Percentiles rank a stretch among this genome's conserved stretches.
These are phyloP conservation scores for Athene cunicularia DNA, from an alignment of 2,113 vertebrate species.

Conservation along the genomic window DNA sequence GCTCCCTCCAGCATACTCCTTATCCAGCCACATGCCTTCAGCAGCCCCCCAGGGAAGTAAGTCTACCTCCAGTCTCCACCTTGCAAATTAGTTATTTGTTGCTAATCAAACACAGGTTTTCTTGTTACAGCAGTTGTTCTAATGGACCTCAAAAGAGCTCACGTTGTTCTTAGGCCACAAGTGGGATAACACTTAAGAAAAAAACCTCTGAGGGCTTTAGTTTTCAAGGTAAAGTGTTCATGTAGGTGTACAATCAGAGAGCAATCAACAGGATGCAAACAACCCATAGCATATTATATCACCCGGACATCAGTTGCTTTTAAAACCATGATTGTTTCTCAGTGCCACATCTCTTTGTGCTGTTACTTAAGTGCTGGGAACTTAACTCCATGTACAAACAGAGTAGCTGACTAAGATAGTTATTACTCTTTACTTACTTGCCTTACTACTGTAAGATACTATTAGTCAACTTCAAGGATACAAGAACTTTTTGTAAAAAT, in stretches of 20 bases:
- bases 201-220: neutral
- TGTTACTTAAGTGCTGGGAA: neutral
- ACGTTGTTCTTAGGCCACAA: neutral
- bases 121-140: neutral
- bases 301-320: neutral
- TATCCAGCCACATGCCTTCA: rapidly evolving
- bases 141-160: neutral
- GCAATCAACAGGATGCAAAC: neutral
- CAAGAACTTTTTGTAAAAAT: neutral
- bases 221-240: neutral
- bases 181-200: neutral
- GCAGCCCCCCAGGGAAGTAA: neutral
- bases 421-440: too few relatives aligned
- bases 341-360: neutral
- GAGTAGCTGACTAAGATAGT: neutral
- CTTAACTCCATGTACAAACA: neutral
- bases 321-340: neutral
- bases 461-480: neutral
- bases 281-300: neutral
- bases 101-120: neutral
- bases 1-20: neutral
- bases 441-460: too few relatives aligned
- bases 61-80: neutral
- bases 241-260: neutral
- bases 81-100: neutral